A percentile compares a stretch with the other conserved stretches of the same genome.
Evolutionary conservation across 2,797 vertebrate species (phyloP).

Genomic region (Acestrorhynchus altus): DNA sequence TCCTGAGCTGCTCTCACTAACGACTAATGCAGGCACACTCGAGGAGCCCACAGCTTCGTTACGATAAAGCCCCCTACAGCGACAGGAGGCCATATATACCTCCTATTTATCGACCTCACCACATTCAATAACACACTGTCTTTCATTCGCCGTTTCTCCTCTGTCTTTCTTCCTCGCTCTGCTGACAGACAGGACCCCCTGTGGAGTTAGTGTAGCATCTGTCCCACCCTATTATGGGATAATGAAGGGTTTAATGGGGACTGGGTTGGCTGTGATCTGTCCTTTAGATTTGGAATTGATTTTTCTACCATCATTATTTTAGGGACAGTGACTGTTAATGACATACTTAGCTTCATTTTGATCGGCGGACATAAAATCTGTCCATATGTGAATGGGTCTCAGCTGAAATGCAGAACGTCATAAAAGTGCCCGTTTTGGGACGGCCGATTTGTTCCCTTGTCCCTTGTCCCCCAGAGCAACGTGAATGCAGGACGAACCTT

Average conservation of each 20-base stretch:
- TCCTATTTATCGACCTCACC: conserved; percentile 24
- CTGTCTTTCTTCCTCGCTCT: neutral
- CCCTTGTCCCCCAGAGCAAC: too few relatives aligned
- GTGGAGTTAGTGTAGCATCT: neutral
- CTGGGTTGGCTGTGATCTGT: neutral
- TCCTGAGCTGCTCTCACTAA: conserved; percentile 16
- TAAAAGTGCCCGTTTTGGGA: neutral
- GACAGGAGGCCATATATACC: conserved; percentile 34
- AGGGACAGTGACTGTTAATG: neutral
- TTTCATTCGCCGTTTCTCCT: neutral
- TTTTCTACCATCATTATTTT: conserved; percentile 6
- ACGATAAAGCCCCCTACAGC: neutral
- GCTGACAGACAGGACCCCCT: conserved; percentile 22
- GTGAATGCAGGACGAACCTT: too few relatives aligned
- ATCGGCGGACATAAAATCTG: neutral
- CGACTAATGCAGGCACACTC: conserved; percentile 24
- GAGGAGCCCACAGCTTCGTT: conserved; percentile 29
- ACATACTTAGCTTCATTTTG: neutral
- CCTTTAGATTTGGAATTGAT: neutral
- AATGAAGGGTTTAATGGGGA: conserved; percentile 24
- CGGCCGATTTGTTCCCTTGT: neutral
- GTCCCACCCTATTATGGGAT: conserved; percentile 21
- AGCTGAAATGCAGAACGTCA: neutral
- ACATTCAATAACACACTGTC: neutral
- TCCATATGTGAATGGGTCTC: neutral